Percentiles rank a stretch among this genome's conserved stretches.
These are phyloP conservation scores for Prunella himalayana DNA, from an alignment of 2,113 vertebrate genomes.

Conservation along the genomic window DNA sequence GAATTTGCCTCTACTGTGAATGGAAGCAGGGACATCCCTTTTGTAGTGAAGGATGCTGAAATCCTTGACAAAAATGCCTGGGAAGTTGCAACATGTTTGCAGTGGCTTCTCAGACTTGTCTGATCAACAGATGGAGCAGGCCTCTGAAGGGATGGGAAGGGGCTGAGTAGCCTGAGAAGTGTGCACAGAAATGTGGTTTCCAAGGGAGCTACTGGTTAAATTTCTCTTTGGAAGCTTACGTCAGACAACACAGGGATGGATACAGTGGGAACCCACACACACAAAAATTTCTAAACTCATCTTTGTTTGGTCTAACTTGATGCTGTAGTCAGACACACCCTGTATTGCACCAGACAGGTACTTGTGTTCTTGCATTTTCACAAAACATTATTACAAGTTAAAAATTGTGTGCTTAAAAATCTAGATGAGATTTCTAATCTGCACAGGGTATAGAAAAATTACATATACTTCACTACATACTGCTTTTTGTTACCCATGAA, in stretches of 20 bases:
- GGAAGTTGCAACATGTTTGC: background rate
- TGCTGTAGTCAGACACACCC: background rate
- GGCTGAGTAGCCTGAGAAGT: background rate
- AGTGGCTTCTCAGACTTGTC: background rate
- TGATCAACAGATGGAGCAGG: background rate
- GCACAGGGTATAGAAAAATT: background rate
- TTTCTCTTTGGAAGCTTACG: background rate
- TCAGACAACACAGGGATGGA: background rate
- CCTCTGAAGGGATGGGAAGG: background rate
- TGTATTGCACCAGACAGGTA: background rate
- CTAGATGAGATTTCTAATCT: background rate
- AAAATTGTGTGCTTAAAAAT: background rate
- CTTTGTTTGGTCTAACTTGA: background rate
- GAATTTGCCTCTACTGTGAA: background rate
- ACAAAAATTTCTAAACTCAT: background rate
- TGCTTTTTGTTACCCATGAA: background rate
- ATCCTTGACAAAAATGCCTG: background rate
- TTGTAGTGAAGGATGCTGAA: background rate
- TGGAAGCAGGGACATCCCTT: background rate
- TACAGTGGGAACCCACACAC: background rate
- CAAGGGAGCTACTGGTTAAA: background rate
- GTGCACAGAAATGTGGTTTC: background rate
- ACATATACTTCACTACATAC: background rate
- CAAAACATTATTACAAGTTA: background rate
- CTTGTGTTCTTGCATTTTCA: background rate